Conservation (phyloP, 2,888 invertebrate species). For the Galeruca laticollis region DNA sequence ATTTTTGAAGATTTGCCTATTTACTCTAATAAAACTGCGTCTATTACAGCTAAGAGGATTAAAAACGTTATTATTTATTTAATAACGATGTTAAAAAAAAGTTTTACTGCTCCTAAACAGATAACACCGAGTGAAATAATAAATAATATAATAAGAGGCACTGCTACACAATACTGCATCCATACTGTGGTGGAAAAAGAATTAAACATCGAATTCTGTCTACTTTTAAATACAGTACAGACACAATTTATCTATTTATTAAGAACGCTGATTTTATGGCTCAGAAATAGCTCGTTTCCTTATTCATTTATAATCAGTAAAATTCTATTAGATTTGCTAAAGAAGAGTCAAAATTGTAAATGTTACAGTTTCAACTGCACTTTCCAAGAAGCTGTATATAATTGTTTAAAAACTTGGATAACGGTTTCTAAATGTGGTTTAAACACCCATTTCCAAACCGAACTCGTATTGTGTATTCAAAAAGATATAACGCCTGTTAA, state of each 20-base stretch:
- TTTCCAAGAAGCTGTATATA: constrained; percentile 46
- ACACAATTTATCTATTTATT: constrained; percentile 46
- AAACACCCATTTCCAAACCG: constrained; percentile 48
- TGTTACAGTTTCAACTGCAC: constrained; percentile 43
- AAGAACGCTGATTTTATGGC: constrained; percentile 50
- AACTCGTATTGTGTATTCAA: constrained; percentile 47
- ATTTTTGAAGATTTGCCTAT: constrained; percentile 42
- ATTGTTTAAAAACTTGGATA: constrained; percentile 47
- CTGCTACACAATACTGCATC: constrained; percentile 47
- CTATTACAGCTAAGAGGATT: constrained; percentile 44
- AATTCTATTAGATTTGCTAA: constrained; percentile 48
- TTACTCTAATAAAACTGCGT: constrained; percentile 36
- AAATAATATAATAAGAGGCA: constrained; percentile 47
- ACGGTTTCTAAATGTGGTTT: constrained; percentile 45
- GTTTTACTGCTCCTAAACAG: constrained; percentile 50
- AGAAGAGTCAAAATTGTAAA: constrained; percentile 47
- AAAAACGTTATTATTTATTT: constrained; percentile 49
- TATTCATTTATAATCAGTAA: constrained; percentile 51
- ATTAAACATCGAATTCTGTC: constrained; percentile 45
- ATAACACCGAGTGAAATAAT: constrained; percentile 47
- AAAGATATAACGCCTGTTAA: constrained; percentile 49
- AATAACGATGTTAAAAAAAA: constrained; percentile 48
- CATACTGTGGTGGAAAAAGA: constrained; percentile 23
- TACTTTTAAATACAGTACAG: constrained; percentile 47
- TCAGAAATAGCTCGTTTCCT: constrained; percentile 47